Conservation (phyloP, 2,797 vertebrate species). For the Garrulus glandarius region DNA sequence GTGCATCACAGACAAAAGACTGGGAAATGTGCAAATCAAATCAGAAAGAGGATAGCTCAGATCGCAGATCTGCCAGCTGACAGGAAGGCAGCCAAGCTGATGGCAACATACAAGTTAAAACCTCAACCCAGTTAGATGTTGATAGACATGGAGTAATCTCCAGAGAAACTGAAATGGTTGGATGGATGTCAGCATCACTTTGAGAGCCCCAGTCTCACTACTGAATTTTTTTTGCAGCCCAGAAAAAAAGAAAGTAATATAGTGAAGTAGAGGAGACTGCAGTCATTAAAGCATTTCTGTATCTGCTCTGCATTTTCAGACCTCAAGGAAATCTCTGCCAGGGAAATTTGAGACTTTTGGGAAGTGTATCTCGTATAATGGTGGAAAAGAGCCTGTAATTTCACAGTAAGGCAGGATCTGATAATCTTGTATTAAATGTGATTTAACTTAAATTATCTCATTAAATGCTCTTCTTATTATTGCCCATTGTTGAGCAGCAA, state of each 20-base stretch:
- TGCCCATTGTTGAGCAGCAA: background rate
- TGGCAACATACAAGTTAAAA: background rate
- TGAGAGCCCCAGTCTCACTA: background rate
- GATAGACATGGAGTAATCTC: slow-evolving; percentile 5
- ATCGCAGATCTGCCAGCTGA: background rate
- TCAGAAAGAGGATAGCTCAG: background rate
- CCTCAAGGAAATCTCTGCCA: background rate
- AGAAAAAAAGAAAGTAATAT: slow-evolving; percentile 2
- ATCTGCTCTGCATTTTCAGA: slow-evolving; percentile 20
- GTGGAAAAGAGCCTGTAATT: background rate
- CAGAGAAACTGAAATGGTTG: slow-evolving; percentile 12
- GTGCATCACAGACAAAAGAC: background rate
- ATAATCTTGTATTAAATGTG: background rate
- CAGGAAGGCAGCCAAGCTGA: background rate
- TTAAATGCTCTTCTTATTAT: background rate
- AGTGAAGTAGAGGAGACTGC: background rate
- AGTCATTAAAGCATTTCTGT: background rate
- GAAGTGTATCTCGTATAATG: background rate
- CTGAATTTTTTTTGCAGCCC: background rate
- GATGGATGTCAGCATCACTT: background rate
- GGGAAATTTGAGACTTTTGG: background rate
- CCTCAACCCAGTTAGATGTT: background rate
- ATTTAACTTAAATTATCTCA: slow-evolving; percentile 17
- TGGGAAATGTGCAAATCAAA: background rate
- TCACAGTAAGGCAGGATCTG: background rate